Percentiles rank a stretch among this genome's conserved stretches.
These are phyloP conservation scores for Gymnogyps californianus DNA, from an alignment of 2,113 vertebrate genomes.

Conservation along the genomic window DNA sequence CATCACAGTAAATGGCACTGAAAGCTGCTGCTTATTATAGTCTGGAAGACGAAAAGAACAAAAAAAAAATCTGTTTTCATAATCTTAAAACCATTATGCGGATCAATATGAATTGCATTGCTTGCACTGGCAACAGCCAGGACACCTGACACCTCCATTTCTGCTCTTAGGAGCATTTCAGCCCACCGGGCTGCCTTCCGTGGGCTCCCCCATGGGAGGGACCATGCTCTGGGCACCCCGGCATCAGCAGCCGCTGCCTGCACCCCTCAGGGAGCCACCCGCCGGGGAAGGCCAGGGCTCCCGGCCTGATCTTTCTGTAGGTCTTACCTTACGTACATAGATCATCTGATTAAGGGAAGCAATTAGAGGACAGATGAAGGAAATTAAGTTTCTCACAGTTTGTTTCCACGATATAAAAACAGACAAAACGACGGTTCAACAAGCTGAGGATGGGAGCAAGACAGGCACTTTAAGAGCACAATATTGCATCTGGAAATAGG, in stretches of 20 bases:
- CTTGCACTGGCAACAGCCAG: not conserved
- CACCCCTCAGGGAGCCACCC: not conserved
- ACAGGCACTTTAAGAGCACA: not conserved
- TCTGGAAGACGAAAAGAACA: not conserved
- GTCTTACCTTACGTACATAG: not conserved
- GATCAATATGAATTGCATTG: not conserved
- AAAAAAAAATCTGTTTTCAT: not conserved
- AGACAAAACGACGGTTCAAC: not conserved
- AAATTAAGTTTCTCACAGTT: not conserved
- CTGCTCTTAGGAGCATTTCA: not conserved
- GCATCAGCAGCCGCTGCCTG: too few relatives aligned
- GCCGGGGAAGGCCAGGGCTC: not conserved
- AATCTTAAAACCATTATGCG: not conserved
- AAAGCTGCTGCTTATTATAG: not conserved
- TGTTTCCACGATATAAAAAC: not conserved
- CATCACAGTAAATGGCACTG: not conserved
- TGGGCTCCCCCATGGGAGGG: not conserved
- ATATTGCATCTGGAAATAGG: not conserved
- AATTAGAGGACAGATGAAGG: not conserved
- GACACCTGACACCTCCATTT: not conserved
- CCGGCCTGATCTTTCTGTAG: not conserved
- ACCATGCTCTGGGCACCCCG: rapidly evolving
- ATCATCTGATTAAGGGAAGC: not conserved
- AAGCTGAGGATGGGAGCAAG: not conserved
- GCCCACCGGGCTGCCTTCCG: rapidly evolving